Conservation (phyloP, 2,797 vertebrate genomes). For the Dryobates pubescens region DNA sequence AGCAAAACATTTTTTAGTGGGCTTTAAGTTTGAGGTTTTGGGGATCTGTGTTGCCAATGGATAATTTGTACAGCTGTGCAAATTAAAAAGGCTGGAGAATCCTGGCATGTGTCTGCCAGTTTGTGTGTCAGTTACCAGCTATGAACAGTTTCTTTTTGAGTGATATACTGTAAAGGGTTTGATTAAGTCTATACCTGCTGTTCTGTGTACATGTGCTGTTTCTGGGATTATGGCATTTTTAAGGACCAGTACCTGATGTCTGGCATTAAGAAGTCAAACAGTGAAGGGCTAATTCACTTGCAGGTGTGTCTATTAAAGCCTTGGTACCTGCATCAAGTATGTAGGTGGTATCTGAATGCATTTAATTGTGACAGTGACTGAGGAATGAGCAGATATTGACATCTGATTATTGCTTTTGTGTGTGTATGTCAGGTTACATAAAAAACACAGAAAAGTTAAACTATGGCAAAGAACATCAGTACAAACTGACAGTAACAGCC, state of each 20-base stretch:
- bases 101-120: neutral
- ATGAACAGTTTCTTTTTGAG: neutral
- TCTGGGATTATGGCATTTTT: neutral
- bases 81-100: neutral
- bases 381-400: neutral
- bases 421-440: conserved; percentile 85
- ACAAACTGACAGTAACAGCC: conserved; percentile 95
- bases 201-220: neutral
- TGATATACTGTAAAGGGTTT: neutral
- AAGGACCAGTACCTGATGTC: neutral
- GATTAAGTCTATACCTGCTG: neutral
- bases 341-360: neutral
- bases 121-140: neutral
- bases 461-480: conserved; percentile 92
- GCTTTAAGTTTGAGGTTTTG: neutral
- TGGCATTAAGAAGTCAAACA: neutral
- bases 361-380: neutral
- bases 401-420: neutral
- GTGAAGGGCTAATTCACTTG: neutral
- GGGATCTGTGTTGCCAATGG: neutral
- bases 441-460: conserved; percentile 95
- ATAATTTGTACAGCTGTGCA: neutral
- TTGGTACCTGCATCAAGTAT: neutral
- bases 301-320: too few species aligned
- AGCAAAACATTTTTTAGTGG: neutral